Evolutionary conservation across 2,888 invertebrate genomes (phyloP).

Genomic region (Diloba caeruleocephala): DNA sequence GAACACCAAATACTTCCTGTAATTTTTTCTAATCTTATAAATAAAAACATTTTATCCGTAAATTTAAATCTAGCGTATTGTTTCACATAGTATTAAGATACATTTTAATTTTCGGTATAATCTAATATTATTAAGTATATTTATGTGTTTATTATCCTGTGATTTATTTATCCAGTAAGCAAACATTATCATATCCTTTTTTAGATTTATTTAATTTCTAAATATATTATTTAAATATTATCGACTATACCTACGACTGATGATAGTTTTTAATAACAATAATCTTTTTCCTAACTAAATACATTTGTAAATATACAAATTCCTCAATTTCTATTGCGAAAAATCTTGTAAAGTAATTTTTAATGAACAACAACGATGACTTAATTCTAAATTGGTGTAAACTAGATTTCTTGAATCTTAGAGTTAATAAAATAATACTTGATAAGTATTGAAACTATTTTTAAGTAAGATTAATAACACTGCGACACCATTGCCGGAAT

Average conservation of each 20-base stretch:
- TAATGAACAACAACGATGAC: slow-evolving; percentile 85
- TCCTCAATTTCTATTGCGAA: slow-evolving; percentile 57
- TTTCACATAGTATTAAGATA: slow-evolving; percentile 50
- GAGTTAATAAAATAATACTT: slow-evolving; percentile 43
- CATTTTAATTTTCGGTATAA: slow-evolving; percentile 46
- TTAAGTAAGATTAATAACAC: slow-evolving; percentile 71
- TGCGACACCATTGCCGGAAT: slow-evolving; percentile 79
- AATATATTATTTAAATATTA: slow-evolving; percentile 45
- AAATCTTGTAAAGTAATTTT: slow-evolving; percentile 59
- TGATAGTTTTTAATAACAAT: slow-evolving; percentile 71
- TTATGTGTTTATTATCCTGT: slow-evolving; percentile 10
- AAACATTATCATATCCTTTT: slow-evolving; percentile 4
- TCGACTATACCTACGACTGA: slow-evolving; percentile 79
- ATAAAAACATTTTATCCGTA: slow-evolving; percentile 65
- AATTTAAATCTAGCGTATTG: slow-evolving; percentile 40
- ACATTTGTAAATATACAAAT: slow-evolving; percentile 68
- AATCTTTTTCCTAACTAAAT: slow-evolving; percentile 68
- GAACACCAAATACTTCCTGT: slow-evolving; percentile 83
- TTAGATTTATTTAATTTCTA: slow-evolving; percentile 21
- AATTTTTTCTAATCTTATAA: slow-evolving; percentile 82
- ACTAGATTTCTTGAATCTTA: slow-evolving; percentile 68
- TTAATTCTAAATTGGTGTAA: slow-evolving; percentile 87
- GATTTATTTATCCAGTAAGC: slow-evolving; percentile 7
- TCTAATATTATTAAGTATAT: slow-evolving; percentile 36
- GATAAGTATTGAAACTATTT: slow-evolving; percentile 54